A percentile compares a stretch with the other conserved stretches of the same genome.
Evolutionary conservation across 2,888 invertebrate species (phyloP).

Genomic region (Girardia tigrina): DNA sequence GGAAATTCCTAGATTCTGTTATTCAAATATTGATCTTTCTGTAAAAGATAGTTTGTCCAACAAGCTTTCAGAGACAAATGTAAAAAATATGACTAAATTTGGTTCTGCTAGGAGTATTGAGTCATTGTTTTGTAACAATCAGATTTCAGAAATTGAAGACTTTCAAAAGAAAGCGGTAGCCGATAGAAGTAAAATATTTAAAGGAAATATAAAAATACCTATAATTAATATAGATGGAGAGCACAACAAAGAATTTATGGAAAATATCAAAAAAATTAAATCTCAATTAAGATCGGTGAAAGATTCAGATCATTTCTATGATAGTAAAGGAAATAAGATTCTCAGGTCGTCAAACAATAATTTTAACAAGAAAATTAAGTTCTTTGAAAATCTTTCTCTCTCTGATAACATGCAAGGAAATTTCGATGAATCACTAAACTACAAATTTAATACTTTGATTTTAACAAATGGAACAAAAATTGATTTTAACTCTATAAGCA

Average conservation of each 20-base stretch:
- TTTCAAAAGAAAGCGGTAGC: no score
- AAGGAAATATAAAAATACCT: not conserved
- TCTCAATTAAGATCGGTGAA: slow-evolving; percentile 5
- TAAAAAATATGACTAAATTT: not conserved
- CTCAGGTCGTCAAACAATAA: not conserved
- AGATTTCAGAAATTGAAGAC: not conserved
- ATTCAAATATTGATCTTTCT: not conserved
- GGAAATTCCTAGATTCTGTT: not conserved
- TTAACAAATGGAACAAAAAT: no score
- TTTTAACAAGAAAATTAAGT: not conserved
- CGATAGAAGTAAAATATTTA: no score
- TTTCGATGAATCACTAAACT: no score
- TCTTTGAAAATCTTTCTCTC: not conserved
- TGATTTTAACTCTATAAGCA: no score
- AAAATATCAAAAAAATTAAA: not conserved
- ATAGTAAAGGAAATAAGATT: not conserved
- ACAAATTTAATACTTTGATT: no score
- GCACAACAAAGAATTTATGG: not conserved
- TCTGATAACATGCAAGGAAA: no score
- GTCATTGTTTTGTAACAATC: not conserved
- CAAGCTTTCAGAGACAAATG: not conserved
- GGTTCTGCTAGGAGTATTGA: not conserved
- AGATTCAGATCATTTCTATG: not conserved
- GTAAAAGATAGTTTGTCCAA: not conserved
- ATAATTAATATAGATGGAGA: no score